Evolutionary conservation across 92 coral and sea anemone genomes (phyloP), one percentile per base, ranked within the genome.

Genomic region (Anthopleura xanthogrammica): DNA sequence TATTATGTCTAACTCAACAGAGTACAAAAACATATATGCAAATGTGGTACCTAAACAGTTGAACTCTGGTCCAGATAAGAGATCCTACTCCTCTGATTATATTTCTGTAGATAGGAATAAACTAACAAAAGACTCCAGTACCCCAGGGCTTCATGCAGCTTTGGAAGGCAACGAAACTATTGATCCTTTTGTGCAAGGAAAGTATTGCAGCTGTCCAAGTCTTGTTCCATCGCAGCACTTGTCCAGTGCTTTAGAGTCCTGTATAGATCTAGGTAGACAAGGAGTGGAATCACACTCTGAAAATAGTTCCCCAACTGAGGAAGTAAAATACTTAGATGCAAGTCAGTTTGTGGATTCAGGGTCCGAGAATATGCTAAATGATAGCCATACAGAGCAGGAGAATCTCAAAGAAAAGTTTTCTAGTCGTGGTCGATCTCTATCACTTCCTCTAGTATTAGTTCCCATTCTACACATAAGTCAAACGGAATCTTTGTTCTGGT

Each of bases 171-270:
- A 85, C 40, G 42, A 76, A n/a, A 85, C 88, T 41, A 85, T 85
- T 77, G 93, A 93, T 80, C 84, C 93, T 36, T 93, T 93, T 75
- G 79, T 89, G 19, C 91, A 89, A 80, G 98, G 92, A 23, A 88
- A 83, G 48, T 89, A 90, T 79, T 89, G 93, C 41, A 93, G 98
- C 68, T 93, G 98, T 66, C 98, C 98, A 29, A 87, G 85, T 62
- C 87, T 90, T 12, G 72, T 89, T 19, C 91, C 91, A 19, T 82
- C 85, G 11, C 85, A 83, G 55, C 89, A 82, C 60, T 70, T 88
- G 19, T 93, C 98, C 1, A 83, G 90, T 52, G 87, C 95, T 46
- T 83, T 89, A 20, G 86, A 83, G 68, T 82, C 91, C 7, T 89
- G 93, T 41, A 58, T 93, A 41, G 93, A 89, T 55, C 77, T 91